A percentile compares a stretch with the other conserved stretches of the same genome.
phyloP scores from a whole-genome alignment of 2,888 invertebrate genomes.

The Sialis lutaria region DNA sequence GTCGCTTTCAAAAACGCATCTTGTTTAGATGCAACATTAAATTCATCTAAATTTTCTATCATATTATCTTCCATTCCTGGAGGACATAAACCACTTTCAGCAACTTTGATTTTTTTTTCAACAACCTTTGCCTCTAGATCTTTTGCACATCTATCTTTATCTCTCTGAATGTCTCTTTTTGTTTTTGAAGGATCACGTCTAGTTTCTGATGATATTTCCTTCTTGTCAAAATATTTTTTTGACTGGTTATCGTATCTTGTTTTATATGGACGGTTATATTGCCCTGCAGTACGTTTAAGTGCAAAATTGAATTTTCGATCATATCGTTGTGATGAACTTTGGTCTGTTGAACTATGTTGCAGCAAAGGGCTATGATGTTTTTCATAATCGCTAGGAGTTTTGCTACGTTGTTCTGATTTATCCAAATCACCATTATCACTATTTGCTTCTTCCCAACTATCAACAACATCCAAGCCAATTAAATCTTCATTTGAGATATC shows the following conservation, averaged over 20 bases:
- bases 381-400: not conserved
- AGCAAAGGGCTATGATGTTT: not conserved
- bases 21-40: too few relatives aligned
- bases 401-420: constrained; percentile 1
- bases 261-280: not conserved
- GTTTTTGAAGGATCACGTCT: constrained; percentile 27
- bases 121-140: constrained; percentile 24
- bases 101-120: constrained; percentile 21
- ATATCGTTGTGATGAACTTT: not conserved
- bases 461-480: not conserved
- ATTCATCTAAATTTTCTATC: not conserved
- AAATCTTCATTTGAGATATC: not conserved
- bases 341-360: not conserved
- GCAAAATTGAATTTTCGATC: not conserved
- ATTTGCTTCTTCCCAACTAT: constrained; percentile 4
- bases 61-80: constrained; percentile 23
- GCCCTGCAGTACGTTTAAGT: too few relatives aligned
- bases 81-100: constrained; percentile 27
- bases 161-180: constrained; percentile 23
- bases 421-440: constrained; percentile 1
- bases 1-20: constrained; percentile 3
- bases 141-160: constrained; percentile 24
- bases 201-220: not conserved
- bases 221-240: constrained; percentile 1
- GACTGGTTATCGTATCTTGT: not conserved